phyloP scores from a whole-genome alignment of 2,797 vertebrate genomes.

The Ctenopoma kingsleyae region DNA sequence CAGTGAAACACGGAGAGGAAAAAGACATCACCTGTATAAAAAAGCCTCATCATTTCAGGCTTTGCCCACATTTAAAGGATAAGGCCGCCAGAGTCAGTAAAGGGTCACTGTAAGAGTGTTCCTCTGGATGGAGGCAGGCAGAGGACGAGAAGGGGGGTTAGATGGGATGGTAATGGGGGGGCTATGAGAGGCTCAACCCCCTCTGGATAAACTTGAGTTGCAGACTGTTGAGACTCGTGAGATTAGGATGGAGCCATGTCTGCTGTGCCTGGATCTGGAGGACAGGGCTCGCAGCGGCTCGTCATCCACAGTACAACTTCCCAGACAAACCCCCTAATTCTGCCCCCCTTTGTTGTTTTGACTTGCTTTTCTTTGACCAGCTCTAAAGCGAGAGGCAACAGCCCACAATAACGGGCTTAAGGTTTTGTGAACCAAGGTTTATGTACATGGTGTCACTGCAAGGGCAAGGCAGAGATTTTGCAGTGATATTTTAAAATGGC shows the following conservation, averaged over 20 bases:
- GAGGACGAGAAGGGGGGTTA: slow-evolving; percentile 56
- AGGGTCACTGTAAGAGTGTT: slow-evolving; percentile 72
- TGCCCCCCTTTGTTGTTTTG: slow-evolving; percentile 58
- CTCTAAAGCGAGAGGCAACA: slow-evolving; percentile 71
- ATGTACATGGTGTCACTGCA: slow-evolving; percentile 83
- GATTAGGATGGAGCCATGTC: slow-evolving; percentile 80
- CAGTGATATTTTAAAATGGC: slow-evolving; percentile 72
- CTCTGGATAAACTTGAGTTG: slow-evolving; percentile 80
- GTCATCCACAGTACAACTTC: slow-evolving; percentile 34
- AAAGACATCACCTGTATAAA: slow-evolving; percentile 72
- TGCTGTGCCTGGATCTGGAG: slow-evolving; percentile 73
- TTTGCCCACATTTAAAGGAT: slow-evolving; percentile 80
- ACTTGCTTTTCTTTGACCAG: slow-evolving; percentile 74
- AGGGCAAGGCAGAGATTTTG: slow-evolving; percentile 81
- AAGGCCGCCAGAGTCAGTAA: slow-evolving; percentile 67
- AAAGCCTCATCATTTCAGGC: slow-evolving; percentile 77
- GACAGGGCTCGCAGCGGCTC: slow-evolving; percentile 53
- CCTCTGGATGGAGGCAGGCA: slow-evolving; percentile 52
- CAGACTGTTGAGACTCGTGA: slow-evolving; percentile 79
- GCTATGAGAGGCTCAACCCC: slow-evolving; percentile 59
- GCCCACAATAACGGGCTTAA: slow-evolving; percentile 65
- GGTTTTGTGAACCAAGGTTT: slow-evolving; percentile 74
- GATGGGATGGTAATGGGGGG: slow-evolving; percentile 56
- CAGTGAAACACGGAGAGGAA: slow-evolving; percentile 50
- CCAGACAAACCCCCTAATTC: slow-evolving; percentile 62